These are phyloP conservation scores for Drosophila neonasuta DNA, from an alignment of 2,888 invertebrate genomes.

Conservation along the genomic window DNA sequence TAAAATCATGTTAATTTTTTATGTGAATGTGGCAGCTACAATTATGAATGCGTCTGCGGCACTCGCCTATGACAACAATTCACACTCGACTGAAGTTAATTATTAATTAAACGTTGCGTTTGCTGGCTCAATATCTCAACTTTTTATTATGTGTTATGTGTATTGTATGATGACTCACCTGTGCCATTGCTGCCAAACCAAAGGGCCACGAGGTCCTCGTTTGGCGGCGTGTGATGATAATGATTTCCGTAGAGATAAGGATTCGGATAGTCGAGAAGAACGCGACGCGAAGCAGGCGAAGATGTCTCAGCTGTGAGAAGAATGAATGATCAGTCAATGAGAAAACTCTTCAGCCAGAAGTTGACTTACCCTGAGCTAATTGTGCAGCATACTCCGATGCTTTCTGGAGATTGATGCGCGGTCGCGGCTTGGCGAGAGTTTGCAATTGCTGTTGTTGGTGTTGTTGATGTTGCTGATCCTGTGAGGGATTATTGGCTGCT, in stretches of 20 bases:
- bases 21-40: conserved; percentile 26
- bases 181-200: conserved; percentile 87
- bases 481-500: conserved; percentile 43
- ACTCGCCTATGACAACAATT: conserved; percentile 58
- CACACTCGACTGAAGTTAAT: conserved; percentile 60
- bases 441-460: conserved; percentile 69
- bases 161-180: conserved; percentile 82
- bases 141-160: too few species aligned
- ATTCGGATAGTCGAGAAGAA: conserved; percentile 82
- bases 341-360: not conserved
- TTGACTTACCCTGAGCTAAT: conserved; percentile 80
- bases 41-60: conserved; percentile 33
- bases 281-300: conserved; percentile 82
- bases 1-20: conserved; percentile 10
- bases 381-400: conserved; percentile 82
- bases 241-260: conserved; percentile 82
- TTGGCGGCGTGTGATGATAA: conserved; percentile 84
- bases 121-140: conserved; percentile 18
- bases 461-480: conserved; percentile 59
- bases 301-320: conserved; percentile 80
- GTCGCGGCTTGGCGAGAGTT: conserved; percentile 77
- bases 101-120: conserved; percentile 61
- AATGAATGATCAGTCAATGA: not conserved
- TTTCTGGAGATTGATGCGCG: conserved; percentile 82
- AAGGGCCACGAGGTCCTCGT: conserved; percentile 89